phyloP scores from a whole-genome alignment of 2,888 invertebrate genomes.

The Hypolimnas misippus region DNA sequence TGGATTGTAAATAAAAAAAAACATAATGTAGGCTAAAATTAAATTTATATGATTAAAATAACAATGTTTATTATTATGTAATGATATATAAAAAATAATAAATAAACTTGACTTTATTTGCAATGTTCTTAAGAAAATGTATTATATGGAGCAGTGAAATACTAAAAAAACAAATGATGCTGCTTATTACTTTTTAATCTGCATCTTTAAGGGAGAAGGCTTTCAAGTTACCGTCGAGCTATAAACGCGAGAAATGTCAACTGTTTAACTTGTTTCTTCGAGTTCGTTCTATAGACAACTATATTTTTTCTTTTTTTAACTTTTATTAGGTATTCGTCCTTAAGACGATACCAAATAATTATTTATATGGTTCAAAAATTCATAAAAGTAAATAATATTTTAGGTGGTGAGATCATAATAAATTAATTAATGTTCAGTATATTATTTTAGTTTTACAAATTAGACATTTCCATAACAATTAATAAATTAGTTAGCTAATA shows the following conservation, averaged over 20 bases:
- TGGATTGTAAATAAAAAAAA: no score
- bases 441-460: no score
- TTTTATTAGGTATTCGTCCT: slow-evolving; percentile 11
- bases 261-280: slow-evolving; percentile 22
- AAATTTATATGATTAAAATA: no score
- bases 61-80: no score
- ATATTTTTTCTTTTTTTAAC: slow-evolving; percentile 6
- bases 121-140: no score
- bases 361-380: no score
- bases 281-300: slow-evolving; percentile 17
- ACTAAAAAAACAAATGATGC: background rate
- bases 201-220: background rate
- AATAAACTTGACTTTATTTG: no score
- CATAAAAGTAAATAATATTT: background rate
- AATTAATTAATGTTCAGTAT: background rate
- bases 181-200: background rate
- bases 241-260: slow-evolving; percentile 28
- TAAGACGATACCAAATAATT: background rate
- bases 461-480: no score
- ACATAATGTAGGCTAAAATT: no score
- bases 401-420: background rate
- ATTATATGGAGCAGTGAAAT: no score
- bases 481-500: no score
- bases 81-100: no score
- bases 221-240: slow-evolving; percentile 7